Base-by-base conservation (phyloP, 1,140 invertebrate species). In the Pentalonia nigronervosa region DNA sequence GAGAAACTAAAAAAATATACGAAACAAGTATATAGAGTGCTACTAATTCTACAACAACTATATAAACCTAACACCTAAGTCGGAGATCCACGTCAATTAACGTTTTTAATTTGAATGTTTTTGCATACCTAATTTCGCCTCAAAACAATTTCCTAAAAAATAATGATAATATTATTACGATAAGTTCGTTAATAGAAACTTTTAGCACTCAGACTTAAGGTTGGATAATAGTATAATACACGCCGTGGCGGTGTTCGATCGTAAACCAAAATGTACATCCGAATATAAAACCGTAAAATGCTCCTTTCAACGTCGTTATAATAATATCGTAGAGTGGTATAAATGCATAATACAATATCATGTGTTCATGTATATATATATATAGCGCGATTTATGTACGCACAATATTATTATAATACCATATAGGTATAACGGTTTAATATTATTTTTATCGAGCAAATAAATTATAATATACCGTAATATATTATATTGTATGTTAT, bases 381-480 rank as follows among this genome's bases (percentile, higher is more conserved):
- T 76, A 76, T 1, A 7, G 8, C n/a, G 14, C 60, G 30, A 76
- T 76, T 76, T 20, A 76, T 76, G 60, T 76, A 76, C 60, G n/a
- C 60, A 67, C 30, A 23, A 50, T 53, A 53, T 21, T 53, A 53
- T 23, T 53, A 76, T 76, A n/a, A 76, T 76, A 17, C 60, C 60
- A 76, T n/a, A 34, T 76, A 76, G 60, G 60, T 76, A 76, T n/a
- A n/a, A 14, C 4, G 14, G 60, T 1, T 67, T 76, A 76, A 76
- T 76, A 76, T 76, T 76, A 76, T 76, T 76, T 76, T 76, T 76
- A 76, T 76, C 60, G 60, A 76, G 14, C 60, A 76, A 76, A 76
- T 76, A 76, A 76, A 76, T 76, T 76, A 76, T 76, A 76, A 76
- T 20, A 76, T 7, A 76, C 60, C 60, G 60, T 76, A n/a, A 76